These are phyloP conservation scores for Chunga burmeisteri DNA, from an alignment of 2,113 vertebrate genomes.

Conservation along the genomic window DNA sequence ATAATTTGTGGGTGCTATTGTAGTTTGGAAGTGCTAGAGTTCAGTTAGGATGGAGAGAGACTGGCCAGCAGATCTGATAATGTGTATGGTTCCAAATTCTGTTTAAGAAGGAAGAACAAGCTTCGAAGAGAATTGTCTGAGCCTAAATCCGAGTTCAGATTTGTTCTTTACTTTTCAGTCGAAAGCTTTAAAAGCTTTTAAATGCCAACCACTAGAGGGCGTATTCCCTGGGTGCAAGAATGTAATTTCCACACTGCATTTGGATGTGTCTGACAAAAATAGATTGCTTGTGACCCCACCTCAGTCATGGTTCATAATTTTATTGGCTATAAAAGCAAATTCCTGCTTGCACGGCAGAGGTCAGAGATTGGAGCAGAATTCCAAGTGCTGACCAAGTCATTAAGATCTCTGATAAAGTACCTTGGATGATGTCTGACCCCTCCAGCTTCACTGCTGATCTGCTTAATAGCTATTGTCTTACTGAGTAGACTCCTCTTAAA, in stretches of 20 bases:
- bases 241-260: not conserved
- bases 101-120: not conserved
- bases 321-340: not conserved
- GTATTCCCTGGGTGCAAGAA: not conserved
- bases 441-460: not conserved
- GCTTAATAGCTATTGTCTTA: not conserved
- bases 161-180: not conserved
- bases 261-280: not conserved
- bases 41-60: not conserved
- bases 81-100: not conserved
- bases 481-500: not conserved
- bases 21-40: not conserved
- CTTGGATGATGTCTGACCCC: not conserved
- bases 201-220: slow-evolving; percentile 34
- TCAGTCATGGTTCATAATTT: not conserved
- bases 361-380: slow-evolving; percentile 3
- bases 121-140: not conserved
- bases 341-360: not conserved
- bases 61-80: not conserved
- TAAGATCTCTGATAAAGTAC: not conserved
- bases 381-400: not conserved
- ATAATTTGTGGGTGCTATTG: not conserved
- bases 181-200: not conserved
- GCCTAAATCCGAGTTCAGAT: not conserved
- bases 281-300: not conserved